Conservation (phyloP, 2,888 invertebrate genomes). For the Anoplius nigerrimus region DNA sequence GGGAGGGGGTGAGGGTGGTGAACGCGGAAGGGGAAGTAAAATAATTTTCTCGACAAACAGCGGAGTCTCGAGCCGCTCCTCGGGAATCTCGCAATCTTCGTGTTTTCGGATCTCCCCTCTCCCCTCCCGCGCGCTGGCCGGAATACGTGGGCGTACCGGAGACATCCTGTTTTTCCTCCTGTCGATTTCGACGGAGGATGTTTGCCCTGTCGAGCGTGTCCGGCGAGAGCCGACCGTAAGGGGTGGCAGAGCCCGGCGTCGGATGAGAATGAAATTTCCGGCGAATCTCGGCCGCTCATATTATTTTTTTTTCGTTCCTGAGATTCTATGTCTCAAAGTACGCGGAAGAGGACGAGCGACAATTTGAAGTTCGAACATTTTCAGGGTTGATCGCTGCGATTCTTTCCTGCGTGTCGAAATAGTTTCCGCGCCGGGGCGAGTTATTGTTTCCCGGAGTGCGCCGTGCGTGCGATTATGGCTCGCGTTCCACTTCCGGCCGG, state of each 20-base stretch:
- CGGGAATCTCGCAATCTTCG: neutral
- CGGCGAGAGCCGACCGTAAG: no score
- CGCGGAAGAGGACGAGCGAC: no score
- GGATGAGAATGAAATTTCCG: neutral
- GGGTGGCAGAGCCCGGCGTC: no score
- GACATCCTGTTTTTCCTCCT: conserved; percentile 2
- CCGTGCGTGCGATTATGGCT: neutral
- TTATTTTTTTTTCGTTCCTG: neutral
- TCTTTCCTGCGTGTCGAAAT: no score
- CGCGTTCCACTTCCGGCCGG: no score
- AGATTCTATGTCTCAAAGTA: no score
- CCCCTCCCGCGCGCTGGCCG: neutral
- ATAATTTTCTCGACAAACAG: conserved; percentile 16
- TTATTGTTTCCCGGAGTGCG: neutral
- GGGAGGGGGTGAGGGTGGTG: neutral
- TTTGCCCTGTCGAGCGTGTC: conserved; percentile 3
- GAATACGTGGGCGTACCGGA: neutral
- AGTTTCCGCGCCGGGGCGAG: neutral
- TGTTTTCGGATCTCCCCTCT: neutral
- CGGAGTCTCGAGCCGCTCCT: neutral
- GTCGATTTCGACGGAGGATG: neutral
- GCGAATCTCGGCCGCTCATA: neutral
- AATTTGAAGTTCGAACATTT: no score
- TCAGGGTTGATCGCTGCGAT: no score
- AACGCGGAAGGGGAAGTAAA: neutral